phyloP scores from a whole-genome alignment of 2,797 vertebrate genomes.

The Xyrichtys novacula region DNA sequence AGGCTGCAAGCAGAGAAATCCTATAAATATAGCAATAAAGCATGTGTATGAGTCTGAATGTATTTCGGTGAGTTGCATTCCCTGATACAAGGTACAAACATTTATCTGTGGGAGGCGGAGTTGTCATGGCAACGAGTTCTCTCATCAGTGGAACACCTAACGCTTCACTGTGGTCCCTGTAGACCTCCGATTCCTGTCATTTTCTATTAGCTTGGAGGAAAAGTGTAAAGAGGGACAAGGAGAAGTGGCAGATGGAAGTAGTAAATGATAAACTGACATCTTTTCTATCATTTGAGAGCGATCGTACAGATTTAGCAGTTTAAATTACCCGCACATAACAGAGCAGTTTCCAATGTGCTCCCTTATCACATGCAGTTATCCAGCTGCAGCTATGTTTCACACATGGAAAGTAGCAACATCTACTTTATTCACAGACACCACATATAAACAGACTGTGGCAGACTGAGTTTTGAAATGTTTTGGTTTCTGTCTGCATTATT shows the following conservation, averaged over 20 bases:
- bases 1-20: not conserved
- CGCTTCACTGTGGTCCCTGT: conserved; percentile 34
- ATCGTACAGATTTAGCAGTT: not conserved
- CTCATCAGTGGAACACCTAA: conserved; percentile 72
- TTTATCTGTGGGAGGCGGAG: conserved; percentile 42
- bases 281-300: not conserved
- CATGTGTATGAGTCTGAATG: conserved; percentile 5
- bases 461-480: too few relatives aligned
- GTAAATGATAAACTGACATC: conserved; percentile 1
- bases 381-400: too few relatives aligned
- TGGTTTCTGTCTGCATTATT: too few relatives aligned
- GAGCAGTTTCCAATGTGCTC: not conserved
- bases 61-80: conserved; percentile 22
- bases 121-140: conserved; percentile 70
- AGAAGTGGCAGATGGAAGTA: not conserved
- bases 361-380: not conserved
- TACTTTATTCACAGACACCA: too few relatives aligned
- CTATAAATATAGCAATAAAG: not conserved
- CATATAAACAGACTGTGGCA: too few relatives aligned
- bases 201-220: conserved; percentile 51
- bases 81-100: conserved; percentile 40
- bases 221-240: conserved; percentile 4
- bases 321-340: not conserved
- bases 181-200: conserved; percentile 51
- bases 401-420: too few relatives aligned